Base-by-base conservation (phyloP, 1,140 invertebrate species). In the Temnothorax longispinosus region DNA sequence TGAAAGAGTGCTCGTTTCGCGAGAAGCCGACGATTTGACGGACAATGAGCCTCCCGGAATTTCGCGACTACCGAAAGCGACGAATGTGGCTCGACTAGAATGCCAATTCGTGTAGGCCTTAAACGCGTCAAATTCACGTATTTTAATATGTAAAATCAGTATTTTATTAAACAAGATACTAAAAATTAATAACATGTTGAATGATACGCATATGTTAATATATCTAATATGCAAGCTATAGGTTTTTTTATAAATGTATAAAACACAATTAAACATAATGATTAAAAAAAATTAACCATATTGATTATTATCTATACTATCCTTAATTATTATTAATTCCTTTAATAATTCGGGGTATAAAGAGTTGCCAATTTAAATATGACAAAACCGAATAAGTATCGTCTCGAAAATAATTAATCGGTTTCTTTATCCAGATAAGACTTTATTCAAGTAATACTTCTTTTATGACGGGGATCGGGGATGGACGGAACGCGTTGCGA, bases 21-120 rank as follows among this genome's bases (percentile, higher is more conserved):
- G 50, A 84, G 38, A 74, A 84, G 80, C 47, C 54, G 54, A n/a
- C 71, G n/a, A 84, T 84, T 84, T 75, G 69, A 84, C 54, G 56
- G 69, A 84, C 27, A n/a, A 47, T 67, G 44, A 74, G 18, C 27
- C 80, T 54, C 54, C 27, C 41, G 52, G 54, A 74, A 82, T 56
- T 64, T 69, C 35, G 54, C 32, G 41, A 35, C 52, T 82, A 44
- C 32, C 54, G 27, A 75, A 84, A 60, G 11, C n/a, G 13, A 80
- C 52, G 18, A 47, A 72, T 10, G 80, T 50, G 21, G 13, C 18
- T 2, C 27, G 41, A 47, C 10, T 4, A 38, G 27, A 56, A 81
- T 56, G 21, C 38, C 27, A 15, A 56, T 44, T 38, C 2, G 35
- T 13, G 15, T 32, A 32, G 21, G 4, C 47, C 7, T 72, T 58